A percentile compares a stretch with the other conserved stretches of the same genome.
Evolutionary conservation across 2,113 vertebrate genomes (phyloP).

Genomic region (Oryzias curvinotus): DNA sequence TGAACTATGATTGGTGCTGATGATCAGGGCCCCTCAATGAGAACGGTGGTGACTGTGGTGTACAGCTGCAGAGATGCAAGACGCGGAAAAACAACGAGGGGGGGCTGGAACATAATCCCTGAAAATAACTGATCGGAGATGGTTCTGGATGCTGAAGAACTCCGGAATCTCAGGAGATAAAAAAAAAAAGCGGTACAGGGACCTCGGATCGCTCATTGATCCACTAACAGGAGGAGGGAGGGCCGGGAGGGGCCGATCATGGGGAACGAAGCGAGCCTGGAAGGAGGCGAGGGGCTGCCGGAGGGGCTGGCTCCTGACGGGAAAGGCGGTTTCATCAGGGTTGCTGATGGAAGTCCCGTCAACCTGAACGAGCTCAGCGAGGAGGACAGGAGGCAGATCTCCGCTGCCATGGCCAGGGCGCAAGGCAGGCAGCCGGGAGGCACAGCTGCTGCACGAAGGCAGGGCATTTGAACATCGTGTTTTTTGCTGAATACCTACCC

Average conservation of each 20-base stretch:
- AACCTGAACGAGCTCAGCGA: slow-evolving; percentile 90
- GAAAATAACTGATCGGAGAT: slow-evolving; percentile 47
- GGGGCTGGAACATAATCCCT: slow-evolving; percentile 39
- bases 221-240: slow-evolving; percentile 23
- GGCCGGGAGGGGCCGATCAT: slow-evolving; percentile 80
- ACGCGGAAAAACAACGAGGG: slow-evolving; percentile 56
- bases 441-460: slow-evolving; percentile 84
- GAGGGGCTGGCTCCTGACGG: slow-evolving; percentile 85
- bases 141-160: slow-evolving; percentile 43
- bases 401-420: slow-evolving; percentile 93
- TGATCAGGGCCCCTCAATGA: slow-evolving; percentile 40
- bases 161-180: slow-evolving; percentile 59
- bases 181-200: slow-evolving; percentile 11
- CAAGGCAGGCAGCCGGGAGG: slow-evolving; percentile 87
- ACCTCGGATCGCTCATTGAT: slow-evolving; percentile 55
- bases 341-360: slow-evolving; percentile 83
- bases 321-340: slow-evolving; percentile 78
- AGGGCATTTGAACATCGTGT: slow-evolving; percentile 53
- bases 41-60: slow-evolving; percentile 61
- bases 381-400: slow-evolving; percentile 89
- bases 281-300: slow-evolving; percentile 87
- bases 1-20: background rate
- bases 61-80: slow-evolving; percentile 69
- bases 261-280: slow-evolving; percentile 97
- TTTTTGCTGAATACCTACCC: slow-evolving; percentile 10